phyloP scores from a whole-genome alignment of 2,113 vertebrate genomes.

The Nasalis larvatus region DNA sequence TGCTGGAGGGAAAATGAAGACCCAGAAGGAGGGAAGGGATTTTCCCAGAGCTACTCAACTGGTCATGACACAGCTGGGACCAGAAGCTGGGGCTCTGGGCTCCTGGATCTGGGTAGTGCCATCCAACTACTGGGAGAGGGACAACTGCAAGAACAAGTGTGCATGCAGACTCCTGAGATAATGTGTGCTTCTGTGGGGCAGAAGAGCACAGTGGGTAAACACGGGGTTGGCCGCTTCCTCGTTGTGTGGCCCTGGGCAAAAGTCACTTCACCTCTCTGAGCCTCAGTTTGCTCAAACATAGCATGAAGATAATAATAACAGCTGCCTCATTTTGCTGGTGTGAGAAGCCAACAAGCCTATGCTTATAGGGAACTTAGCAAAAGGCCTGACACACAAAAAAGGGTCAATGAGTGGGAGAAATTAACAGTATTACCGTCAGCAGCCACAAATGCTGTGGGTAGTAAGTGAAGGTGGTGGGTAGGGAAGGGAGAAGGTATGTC shows the following conservation, averaged over 20 bases:
- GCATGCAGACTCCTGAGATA: background rate
- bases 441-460: background rate
- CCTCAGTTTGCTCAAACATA: background rate
- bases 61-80: background rate
- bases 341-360: background rate
- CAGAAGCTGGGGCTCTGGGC: background rate
- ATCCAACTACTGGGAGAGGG: background rate
- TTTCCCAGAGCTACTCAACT: background rate
- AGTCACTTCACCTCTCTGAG: slow-evolving; percentile 29
- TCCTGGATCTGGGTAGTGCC: background rate
- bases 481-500: background rate
- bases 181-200: background rate
- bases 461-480: background rate
- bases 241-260: background rate
- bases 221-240: accelerated
- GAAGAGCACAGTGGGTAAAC: background rate
- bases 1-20: background rate
- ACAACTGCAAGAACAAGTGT: background rate
- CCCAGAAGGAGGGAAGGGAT: background rate
- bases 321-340: background rate
- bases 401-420: background rate
- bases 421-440: background rate
- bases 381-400: background rate
- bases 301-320: background rate
- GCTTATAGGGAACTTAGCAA: background rate